Base-by-base conservation (phyloP, 2,888 invertebrate species). In the Bruchidius siliquastri region DNA sequence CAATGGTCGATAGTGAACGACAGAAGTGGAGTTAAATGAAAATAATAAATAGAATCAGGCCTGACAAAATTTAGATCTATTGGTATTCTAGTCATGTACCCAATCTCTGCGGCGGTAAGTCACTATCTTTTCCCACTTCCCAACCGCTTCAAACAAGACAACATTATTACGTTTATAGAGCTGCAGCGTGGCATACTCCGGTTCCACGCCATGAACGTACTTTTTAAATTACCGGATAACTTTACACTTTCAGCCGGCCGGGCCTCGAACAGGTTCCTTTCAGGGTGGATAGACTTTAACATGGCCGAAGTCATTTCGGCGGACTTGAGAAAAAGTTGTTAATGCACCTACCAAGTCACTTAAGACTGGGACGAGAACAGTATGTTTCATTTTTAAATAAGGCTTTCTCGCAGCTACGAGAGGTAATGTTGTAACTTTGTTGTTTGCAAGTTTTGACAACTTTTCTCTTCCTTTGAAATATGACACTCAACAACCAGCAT, bases 161-260 rank as follows among this genome's bases (percentile, higher is more conserved):
- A 83, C 84, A 83, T 84, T 84, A 84, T 84, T 84, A 83, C 81
- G 81, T 82, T 81, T 80, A 75, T 76, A 74, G 78, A 77, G 74
- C 77, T 69, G 72, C 49, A 3, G 18, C 49, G 26, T 4, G 26
- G 26, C 26, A 8, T 49, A 49, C 49, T 49, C 49, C 18, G 13
- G 6, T 49, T 49, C 49, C 6, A 13, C 49, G 49, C 6, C 10
- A 13, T 13, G 49, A 49, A 49, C 49, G 49, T 49, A 49, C 10
- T 49, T 49, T 49, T 49, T 49, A 49, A 49, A 49, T 49, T 49
- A 49, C 49, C 49, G 49, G 49, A 49, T 49, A 49, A 49, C 49
- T 49, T 49, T 49, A 13, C 49, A 49, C 49, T 49, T 49, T 49
- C 49, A 49, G 18, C 6, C 49, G 49, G 49, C 18, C 10, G 49